phyloP scores from a whole-genome alignment of 64 coral and sea anemone genomes.

The Stichodactyla mertensii region DNA sequence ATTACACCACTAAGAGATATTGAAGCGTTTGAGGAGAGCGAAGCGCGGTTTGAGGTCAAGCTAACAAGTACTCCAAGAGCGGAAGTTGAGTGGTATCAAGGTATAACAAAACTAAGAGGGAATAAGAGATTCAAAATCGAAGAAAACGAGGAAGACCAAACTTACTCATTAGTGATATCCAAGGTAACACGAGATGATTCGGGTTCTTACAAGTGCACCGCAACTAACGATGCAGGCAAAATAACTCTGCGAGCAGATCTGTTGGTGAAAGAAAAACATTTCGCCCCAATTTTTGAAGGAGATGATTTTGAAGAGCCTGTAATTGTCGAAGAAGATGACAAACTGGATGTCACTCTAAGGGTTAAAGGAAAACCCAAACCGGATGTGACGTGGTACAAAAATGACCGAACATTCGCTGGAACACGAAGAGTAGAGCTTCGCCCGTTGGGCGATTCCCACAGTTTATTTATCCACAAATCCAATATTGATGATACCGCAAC shows the following conservation, averaged over 20 bases:
- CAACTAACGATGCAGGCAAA: slow-evolving; percentile 43
- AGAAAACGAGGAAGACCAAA: slow-evolving; percentile 30
- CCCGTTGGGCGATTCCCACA: slow-evolving; percentile 45
- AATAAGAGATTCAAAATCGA: slow-evolving; percentile 27
- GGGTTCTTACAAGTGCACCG: slow-evolving; percentile 43
- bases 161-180: slow-evolving; percentile 27
- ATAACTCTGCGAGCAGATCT: slow-evolving; percentile 47
- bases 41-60: slow-evolving; percentile 55
- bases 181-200: slow-evolving; percentile 29
- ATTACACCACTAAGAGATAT: slow-evolving; percentile 50
- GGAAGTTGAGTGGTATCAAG: slow-evolving; percentile 66
- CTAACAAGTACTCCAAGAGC: slow-evolving; percentile 49
- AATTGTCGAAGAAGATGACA: slow-evolving; percentile 43
- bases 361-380: slow-evolving; percentile 80
- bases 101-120: slow-evolving; percentile 47
- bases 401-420: slow-evolving; percentile 56
- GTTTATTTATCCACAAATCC: slow-evolving; percentile 43
- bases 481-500: slow-evolving; percentile 54
- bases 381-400: slow-evolving; percentile 77
- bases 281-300: slow-evolving; percentile 62
- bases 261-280: slow-evolving; percentile 24
- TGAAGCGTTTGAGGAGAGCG: slow-evolving; percentile 54
- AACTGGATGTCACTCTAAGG: slow-evolving; percentile 44
- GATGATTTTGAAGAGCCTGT: slow-evolving; percentile 38
- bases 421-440: slow-evolving; percentile 41